Evolutionary conservation across 1,140 invertebrate genomes (phyloP), one percentile per base, ranked within the genome.

Genomic region (Danaus plexippus): DNA sequence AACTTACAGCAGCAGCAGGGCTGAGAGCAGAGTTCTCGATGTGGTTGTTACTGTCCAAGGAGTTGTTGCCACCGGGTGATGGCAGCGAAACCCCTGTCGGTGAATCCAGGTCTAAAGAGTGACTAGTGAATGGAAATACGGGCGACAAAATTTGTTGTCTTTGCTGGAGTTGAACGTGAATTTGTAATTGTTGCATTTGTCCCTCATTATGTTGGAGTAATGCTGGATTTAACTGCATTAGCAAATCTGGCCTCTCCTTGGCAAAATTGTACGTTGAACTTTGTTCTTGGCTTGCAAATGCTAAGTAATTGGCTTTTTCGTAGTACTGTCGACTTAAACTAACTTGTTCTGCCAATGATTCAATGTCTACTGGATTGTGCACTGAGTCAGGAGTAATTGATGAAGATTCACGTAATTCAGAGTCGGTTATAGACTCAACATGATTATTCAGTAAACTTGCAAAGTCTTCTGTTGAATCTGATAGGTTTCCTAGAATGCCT

Each of bases 81-180:
- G 94, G 93, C 48, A 95, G 80, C 48, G 93, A 94, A 72, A 94
- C 91, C 64, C 92, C 94, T 42, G 92, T 94, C 42, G 91, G 92
- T 9, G 92, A 94, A 71, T 94, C 93, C 58, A 94, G 75, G 67
- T 94, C 92, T 67, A 93, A 71, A 7, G 89, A 89, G 71, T 90
- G 92, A 69, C 90, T 90, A 65, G 90, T 85, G 75, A 93, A 94
- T 51, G 91, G 92, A 44, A 94, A 88, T 53, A 90, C 91, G 0
- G 92, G 92, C 54, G 92, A 93, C 7, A 93, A 75, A 58, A 90
- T 89, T 71, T 90, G 90, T 61, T 91, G 90, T 47, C 91, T 87
- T 54, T 89, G 88, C 65, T 90, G 90, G 42, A 90, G 86, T 54
- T 92, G 91, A 6, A 93, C 90, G 59, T 94, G 92, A 44, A 93